Evolutionary conservation across 2,113 vertebrate genomes (phyloP).

Genomic region (Vicugna pacos): DNA sequence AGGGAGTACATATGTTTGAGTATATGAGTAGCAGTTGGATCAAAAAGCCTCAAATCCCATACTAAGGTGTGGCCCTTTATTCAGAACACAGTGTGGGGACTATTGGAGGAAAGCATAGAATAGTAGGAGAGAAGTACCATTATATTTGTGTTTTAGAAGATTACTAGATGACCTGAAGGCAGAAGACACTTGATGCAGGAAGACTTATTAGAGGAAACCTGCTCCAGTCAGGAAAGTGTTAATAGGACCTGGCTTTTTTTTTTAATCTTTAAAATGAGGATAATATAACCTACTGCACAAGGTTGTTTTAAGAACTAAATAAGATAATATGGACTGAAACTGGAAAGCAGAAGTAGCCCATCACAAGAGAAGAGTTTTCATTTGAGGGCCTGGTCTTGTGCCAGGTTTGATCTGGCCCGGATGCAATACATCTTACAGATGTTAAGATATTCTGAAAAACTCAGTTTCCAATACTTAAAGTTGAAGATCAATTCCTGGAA

Average conservation of each 20-base stretch:
- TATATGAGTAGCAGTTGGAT: not conserved
- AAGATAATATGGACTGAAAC: not conserved
- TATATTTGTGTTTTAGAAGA: not conserved
- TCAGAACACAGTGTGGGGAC: not conserved
- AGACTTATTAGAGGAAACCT: not conserved
- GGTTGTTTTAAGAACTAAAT: not conserved
- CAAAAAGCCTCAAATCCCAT: not conserved
- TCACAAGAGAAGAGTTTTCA: not conserved
- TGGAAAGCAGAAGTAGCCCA: not conserved
- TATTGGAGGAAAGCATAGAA: not conserved
- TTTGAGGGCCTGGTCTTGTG: not conserved
- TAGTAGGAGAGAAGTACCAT: not conserved
- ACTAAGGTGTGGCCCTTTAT: not conserved
- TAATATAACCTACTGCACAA: not conserved
- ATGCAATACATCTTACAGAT: not conserved
- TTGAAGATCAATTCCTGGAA: not conserved
- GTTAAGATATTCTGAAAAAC: not conserved
- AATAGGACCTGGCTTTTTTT: not conserved
- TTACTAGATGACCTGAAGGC: not conserved
- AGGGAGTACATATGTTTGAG: not conserved
- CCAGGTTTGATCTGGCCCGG: not conserved
- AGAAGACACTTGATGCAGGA: not conserved
- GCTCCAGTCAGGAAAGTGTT: not conserved
- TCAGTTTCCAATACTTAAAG: conserved; percentile 14
- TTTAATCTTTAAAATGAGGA: not conserved